Conservation (phyloP, 2,113 vertebrate species). For the Shinisaurus crocodilurus region DNA sequence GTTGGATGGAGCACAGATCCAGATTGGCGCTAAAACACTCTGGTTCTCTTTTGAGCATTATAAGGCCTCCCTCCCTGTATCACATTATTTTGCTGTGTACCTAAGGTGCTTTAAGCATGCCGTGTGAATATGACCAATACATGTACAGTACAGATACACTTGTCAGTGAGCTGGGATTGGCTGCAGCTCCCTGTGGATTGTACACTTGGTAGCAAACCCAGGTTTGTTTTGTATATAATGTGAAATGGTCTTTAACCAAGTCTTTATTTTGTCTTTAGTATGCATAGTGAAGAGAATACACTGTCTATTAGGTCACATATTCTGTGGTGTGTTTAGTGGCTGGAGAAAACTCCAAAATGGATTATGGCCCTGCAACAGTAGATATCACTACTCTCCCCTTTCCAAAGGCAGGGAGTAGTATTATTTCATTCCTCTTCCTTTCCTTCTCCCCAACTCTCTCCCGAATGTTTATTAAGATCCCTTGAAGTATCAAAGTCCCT, state of each 20-base stretch:
- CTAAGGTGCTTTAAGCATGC: background rate
- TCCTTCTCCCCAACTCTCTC: too few relatives aligned
- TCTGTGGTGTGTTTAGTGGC: background rate
- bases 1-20: rapidly evolving
- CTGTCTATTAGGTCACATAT: background rate
- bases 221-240: background rate
- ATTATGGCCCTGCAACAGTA: too few relatives aligned
- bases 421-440: background rate
- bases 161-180: background rate
- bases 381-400: background rate
- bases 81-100: background rate
- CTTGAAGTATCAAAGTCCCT: background rate
- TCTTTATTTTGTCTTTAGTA: background rate
- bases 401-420: background rate
- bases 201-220: background rate
- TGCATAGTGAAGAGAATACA: background rate
- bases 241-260: background rate
- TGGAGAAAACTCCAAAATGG: background rate
- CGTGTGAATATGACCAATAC: background rate
- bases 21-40: background rate
- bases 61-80: background rate
- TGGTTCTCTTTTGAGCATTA: background rate
- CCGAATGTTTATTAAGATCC: background rate
- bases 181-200: background rate
- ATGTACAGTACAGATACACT: background rate